These are phyloP conservation scores for Anguilla megastoma DNA, from an alignment of 2,797 vertebrate genomes.

Conservation along the genomic window DNA sequence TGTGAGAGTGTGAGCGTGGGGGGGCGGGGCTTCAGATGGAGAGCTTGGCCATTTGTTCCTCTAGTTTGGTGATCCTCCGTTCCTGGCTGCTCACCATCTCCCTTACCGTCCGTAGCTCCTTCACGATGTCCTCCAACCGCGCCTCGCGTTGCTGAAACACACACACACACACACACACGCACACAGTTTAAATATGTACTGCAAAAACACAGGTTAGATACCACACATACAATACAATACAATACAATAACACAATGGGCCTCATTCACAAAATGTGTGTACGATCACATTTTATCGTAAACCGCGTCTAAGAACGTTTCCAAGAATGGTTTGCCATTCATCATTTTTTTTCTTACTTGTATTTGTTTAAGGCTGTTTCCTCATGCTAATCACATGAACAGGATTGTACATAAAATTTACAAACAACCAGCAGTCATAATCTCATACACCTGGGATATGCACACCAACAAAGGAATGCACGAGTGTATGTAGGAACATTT, in stretches of 20 bases:
- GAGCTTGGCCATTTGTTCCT: constrained; percentile 92
- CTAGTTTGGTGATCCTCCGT: constrained; percentile 92
- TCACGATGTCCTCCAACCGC: constrained; percentile 94
- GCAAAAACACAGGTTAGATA: neutral
- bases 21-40: constrained; percentile 72
- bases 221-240: neutral
- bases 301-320: too few relatives aligned
- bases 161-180: neutral
- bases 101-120: constrained; percentile 94
- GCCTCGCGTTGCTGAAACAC: constrained; percentile 85
- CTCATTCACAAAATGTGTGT: too few relatives aligned
- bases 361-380: too few relatives aligned
- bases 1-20: neutral
- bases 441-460: too few relatives aligned
- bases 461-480: too few relatives aligned
- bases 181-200: neutral
- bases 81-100: constrained; percentile 93
- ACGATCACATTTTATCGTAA: too few relatives aligned
- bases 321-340: too few relatives aligned
- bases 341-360: too few relatives aligned
- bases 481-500: too few relatives aligned
- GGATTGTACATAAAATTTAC: too few relatives aligned
- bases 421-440: too few relatives aligned
- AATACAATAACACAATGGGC: neutral
- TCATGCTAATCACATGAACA: too few relatives aligned